Conservation (phyloP, 1,140 invertebrate species). For the Wiebesia pumilae region DNA sequence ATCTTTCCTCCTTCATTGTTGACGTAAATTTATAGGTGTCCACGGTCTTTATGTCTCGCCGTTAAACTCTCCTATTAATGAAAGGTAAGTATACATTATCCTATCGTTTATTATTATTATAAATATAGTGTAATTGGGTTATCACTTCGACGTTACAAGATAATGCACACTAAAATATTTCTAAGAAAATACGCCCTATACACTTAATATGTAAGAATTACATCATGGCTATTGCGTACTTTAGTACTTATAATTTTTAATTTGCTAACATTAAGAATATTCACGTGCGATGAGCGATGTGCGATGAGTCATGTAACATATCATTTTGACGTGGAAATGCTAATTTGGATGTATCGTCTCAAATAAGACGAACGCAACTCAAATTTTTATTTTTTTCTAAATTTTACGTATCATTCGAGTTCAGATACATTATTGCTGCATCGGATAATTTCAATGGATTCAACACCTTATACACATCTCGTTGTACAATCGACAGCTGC, state of each 20-base stretch:
- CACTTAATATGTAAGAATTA: not conserved
- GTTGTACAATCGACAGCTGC: too few relatives aligned
- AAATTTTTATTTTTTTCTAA: not conserved
- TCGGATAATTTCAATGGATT: constrained; percentile 2
- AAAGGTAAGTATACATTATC: not conserved
- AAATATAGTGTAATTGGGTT: not conserved
- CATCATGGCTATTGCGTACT: not conserved
- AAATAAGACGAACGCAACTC: not conserved
- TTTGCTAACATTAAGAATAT: not conserved
- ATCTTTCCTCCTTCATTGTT: not conserved
- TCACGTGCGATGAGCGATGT: not conserved
- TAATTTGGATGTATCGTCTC: not conserved
- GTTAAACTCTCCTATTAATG: not conserved
- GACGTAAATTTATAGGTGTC: not conserved
- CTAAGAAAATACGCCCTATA: not conserved
- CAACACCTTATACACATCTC: not conserved
- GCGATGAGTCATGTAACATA: not conserved
- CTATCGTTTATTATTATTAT: not conserved
- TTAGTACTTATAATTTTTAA: constrained; percentile 14
- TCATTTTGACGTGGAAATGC: not conserved
- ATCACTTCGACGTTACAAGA: not conserved
- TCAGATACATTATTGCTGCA: not conserved
- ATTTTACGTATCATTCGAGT: not conserved
- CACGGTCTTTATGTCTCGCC: not conserved
- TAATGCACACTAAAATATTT: not conserved